Conservation (phyloP, 2,888 invertebrate genomes). For the Lacanobia wlatinum region DNA sequence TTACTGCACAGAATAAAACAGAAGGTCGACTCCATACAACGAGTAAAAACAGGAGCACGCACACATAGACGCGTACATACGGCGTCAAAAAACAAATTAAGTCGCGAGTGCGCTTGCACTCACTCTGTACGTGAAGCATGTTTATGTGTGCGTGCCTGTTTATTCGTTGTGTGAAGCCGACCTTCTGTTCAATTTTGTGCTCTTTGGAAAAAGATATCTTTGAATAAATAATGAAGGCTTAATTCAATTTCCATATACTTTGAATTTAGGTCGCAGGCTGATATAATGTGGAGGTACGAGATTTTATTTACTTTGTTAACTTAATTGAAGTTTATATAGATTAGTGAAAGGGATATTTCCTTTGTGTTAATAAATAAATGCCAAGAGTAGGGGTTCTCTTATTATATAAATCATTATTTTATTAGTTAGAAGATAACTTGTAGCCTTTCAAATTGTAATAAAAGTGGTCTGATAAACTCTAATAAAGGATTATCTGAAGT, state of each 20-base stretch:
- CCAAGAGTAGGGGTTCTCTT: not conserved
- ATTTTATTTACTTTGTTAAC: constrained; percentile 29
- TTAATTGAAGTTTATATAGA: not conserved
- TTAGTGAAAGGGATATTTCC: not conserved
- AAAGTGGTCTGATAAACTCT: not conserved
- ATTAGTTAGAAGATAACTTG: not conserved
- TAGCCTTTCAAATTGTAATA: not conserved
- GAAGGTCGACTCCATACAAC: not conserved
- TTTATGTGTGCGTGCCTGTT: not conserved
- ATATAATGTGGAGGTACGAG: constrained; percentile 8
- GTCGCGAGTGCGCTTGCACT: not conserved
- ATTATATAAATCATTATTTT: not conserved
- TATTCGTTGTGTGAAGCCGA: not conserved
- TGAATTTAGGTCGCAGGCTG: constrained; percentile 20
- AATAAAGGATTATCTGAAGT: not conserved
- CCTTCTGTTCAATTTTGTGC: not conserved
- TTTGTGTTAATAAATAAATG: not conserved
- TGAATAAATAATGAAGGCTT: constrained; percentile 50
- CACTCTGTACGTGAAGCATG: not conserved
- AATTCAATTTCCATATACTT: constrained; percentile 48
- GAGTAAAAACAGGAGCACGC: not conserved
- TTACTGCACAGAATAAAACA: not conserved
- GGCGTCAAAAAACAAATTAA: not conserved
- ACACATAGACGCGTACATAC: not conserved
- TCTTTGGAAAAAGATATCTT: constrained; percentile 34